Percentiles rank a stretch among this genome's conserved stretches.
phyloP scores from a whole-genome alignment of 2,888 invertebrate genomes.

The Quadriops clusia region DNA sequence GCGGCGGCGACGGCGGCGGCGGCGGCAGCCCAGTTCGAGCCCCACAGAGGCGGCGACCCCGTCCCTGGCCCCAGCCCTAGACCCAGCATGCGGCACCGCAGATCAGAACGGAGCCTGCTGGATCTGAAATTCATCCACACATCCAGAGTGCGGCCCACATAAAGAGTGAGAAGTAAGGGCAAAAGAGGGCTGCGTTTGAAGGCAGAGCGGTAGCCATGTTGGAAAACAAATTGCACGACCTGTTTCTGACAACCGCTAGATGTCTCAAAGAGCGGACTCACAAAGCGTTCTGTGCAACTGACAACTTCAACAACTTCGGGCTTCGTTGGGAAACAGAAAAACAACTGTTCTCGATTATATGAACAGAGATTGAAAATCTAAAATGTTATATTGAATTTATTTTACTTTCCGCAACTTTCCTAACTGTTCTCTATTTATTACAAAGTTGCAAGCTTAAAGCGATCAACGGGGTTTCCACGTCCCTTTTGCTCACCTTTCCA shows the following conservation, averaged over 20 bases:
- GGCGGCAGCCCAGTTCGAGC: not conserved
- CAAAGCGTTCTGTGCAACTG: constrained; percentile 31
- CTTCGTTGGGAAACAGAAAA: constrained; percentile 30
- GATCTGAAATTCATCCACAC: too few species aligned
- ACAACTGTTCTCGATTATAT: constrained; percentile 29
- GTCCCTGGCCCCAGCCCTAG: too few species aligned
- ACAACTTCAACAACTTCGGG: constrained; percentile 34
- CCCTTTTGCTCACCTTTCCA: too few species aligned
- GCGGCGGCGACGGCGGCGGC: not conserved
- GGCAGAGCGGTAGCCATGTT: constrained; percentile 32
- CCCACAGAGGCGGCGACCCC: not conserved
- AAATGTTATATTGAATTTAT: constrained; percentile 23
- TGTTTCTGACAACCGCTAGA: constrained; percentile 34
- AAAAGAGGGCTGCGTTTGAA: constrained; percentile 28
- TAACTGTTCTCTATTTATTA: too few species aligned
- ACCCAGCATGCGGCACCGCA: too few species aligned
- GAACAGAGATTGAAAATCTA: constrained; percentile 28
- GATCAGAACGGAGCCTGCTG: too few species aligned
- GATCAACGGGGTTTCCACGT: too few species aligned
- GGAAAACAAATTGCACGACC: constrained; percentile 34
- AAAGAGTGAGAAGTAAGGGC: constrained; percentile 14
- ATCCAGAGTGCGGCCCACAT: too few species aligned
- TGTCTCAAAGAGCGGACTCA: constrained; percentile 35
- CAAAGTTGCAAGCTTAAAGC: constrained; percentile 1
- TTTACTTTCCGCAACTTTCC: constrained; percentile 17